A percentile compares a stretch with the other conserved stretches of the same genome.
Evolutionary conservation across 2,888 invertebrate species (phyloP).

Genomic region (Lamellibrachia satsuma): DNA sequence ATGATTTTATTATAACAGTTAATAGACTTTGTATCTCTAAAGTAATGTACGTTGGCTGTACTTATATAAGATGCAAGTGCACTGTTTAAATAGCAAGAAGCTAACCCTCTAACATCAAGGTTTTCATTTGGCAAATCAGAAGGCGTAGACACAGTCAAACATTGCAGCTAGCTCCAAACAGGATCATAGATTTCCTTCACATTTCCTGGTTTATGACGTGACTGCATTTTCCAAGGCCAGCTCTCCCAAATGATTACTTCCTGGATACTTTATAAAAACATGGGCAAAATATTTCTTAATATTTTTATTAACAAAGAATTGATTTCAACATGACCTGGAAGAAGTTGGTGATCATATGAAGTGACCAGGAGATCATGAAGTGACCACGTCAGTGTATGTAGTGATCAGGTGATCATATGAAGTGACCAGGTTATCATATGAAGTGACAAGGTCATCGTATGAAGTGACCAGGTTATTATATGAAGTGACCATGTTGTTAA

Average conservation of each 20-base stretch:
- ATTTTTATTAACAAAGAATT: too few species aligned
- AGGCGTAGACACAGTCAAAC: neutral
- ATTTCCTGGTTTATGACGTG: neutral
- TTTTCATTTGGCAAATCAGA: neutral
- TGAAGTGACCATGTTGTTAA: neutral
- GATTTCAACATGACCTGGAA: too few species aligned
- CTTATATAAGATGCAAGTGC: neutral
- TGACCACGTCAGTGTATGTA: too few species aligned
- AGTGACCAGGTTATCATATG: neutral
- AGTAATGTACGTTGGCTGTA: neutral
- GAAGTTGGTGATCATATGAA: neutral
- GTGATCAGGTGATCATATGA: neutral
- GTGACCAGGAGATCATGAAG: too few species aligned
- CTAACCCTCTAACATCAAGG: neutral
- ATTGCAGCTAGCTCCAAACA: neutral
- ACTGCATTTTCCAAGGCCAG: neutral
- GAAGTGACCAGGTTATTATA: neutral
- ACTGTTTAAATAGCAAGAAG: neutral
- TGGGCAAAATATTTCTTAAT: neutral
- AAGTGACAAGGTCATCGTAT: neutral
- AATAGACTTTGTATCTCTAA: too few species aligned
- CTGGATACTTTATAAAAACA: neutral
- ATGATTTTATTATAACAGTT: too few species aligned
- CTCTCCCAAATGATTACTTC: neutral
- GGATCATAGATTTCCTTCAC: neutral